Percentiles rank a stretch among this genome's conserved stretches.
These are phyloP conservation scores for Saimiri boliviensis DNA, from an alignment of 2,113 vertebrate species.

Conservation along the genomic window DNA sequence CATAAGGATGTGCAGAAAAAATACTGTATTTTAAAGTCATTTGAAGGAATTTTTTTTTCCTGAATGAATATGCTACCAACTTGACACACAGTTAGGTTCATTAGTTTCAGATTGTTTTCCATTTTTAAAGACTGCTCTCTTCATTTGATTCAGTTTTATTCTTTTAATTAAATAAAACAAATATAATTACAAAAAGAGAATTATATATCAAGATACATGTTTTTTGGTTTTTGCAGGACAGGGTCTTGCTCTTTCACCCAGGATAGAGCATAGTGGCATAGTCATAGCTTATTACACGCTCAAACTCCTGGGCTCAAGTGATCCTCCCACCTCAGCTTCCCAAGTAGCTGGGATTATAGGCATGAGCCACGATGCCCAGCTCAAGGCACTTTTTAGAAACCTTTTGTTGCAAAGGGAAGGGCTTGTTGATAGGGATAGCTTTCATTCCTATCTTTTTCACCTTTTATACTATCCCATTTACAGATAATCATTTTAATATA, in stretches of 20 bases:
- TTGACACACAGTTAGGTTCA: neutral
- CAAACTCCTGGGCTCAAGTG: no score
- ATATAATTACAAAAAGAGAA: neutral
- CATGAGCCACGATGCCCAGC: no score
- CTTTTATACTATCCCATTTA: neutral
- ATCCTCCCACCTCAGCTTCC: no score
- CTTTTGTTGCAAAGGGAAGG: no score
- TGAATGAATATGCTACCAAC: neutral
- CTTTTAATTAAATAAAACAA: conserved; percentile 27
- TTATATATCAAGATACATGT: neutral
- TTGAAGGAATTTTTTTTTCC: conserved; percentile 24
- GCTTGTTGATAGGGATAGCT: neutral
- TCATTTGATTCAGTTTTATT: neutral
- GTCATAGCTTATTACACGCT: no score
- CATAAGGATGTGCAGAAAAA: neutral
- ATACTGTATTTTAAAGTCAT: conserved; percentile 34
- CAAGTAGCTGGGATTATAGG: no score
- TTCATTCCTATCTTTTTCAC: neutral
- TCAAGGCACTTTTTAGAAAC: no score
- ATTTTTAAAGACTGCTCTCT: conserved; percentile 37
- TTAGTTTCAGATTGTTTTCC: neutral
- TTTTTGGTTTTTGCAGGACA: no score
- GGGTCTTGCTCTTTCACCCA: no score
- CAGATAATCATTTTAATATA: neutral
- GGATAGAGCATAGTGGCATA: no score